Conservation (phyloP, 2,797 vertebrate genomes). For the Sebastes taczanowskii region DNA sequence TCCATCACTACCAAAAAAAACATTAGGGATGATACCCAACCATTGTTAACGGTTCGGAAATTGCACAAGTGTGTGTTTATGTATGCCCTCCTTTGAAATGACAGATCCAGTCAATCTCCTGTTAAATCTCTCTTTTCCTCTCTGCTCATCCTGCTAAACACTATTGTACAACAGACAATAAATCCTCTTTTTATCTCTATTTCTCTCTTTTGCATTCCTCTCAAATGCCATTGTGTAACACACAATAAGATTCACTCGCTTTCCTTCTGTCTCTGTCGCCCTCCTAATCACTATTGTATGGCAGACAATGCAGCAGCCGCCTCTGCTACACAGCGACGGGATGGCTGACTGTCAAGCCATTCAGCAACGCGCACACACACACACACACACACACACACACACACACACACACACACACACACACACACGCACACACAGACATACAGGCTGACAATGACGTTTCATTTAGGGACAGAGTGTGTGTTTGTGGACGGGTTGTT, state of each 20-base stretch:
- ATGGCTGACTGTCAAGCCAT: constrained; percentile 55
- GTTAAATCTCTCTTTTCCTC: constrained; percentile 46
- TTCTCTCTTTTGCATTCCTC: constrained; percentile 39
- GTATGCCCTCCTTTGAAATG: constrained; percentile 25
- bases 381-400: constrained; percentile 10
- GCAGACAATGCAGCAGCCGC: constrained; percentile 69
- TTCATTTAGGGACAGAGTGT: constrained; percentile 55
- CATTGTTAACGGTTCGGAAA: not conserved
- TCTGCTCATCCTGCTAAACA: constrained; percentile 42
- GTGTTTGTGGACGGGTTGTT: constrained; percentile 25
- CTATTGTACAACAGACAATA: constrained; percentile 50
- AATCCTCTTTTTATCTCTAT: constrained; percentile 46
- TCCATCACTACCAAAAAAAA: not conserved
- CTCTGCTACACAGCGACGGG: constrained; percentile 53
- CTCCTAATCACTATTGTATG: constrained; percentile 72
- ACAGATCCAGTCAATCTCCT: constrained; percentile 57
- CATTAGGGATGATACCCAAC: not conserved
- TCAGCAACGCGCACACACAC: constrained; percentile 27
- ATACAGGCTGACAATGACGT: constrained; percentile 44
- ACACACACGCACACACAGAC: constrained; percentile 35
- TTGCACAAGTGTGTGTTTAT: not conserved
- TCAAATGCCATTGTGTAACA: constrained; percentile 60
- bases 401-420: not conserved
- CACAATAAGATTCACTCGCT: constrained; percentile 70
- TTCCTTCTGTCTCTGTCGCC: constrained; percentile 62